Evolutionary conservation across 2,797 vertebrate genomes (phyloP), one percentile per base, ranked within the genome.

Genomic region (Malurus leucopterus): DNA sequence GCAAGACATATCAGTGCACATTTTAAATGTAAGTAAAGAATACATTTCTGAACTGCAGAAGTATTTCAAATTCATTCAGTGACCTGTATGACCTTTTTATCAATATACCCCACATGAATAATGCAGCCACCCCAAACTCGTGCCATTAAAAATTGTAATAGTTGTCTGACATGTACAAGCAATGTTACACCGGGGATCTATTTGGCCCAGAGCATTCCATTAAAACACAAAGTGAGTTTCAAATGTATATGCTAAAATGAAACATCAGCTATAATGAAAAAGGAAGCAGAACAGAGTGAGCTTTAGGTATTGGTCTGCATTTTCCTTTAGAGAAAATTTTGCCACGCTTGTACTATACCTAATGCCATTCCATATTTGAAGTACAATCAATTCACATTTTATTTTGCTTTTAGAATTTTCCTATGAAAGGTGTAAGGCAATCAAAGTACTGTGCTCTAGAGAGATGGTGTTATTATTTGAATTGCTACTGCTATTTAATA

Each of bases 161-260:
- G 90, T 84, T 93, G 49, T 89, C 85, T 89, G 67, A 93, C 89
- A 91, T 73, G 36, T 47, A 76, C 73, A 90, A 78, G 57, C 71
- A 92, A 63, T 69, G 29, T 92, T 95, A 84, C 92, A 82, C 77
- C 12, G 12, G 90, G 87, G 93, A 93, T 86, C 77, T 88, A 38
- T 94, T 88, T 95, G 90, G 85, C 85, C 93, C 73, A 88, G 85
- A 94, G 87, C 82, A 71, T 88, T 90, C 92, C 87, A 89, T 94
- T 95, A 88, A 94, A 93, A 75, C 70, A 91, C 49, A 86, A 89
- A 94, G 86, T 72, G 70, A 85, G 84, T 85, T 93, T 89, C 87
- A 91, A 89, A 90, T 67, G 70, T 70, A 54, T 87, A 90, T 86
- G 79, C 73, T 93, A 92, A 94, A 92, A 89, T 79, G 87, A 93